These are phyloP conservation scores for Platichthys stellatus DNA, from an alignment of 2,113 vertebrate species.

Conservation along the genomic window DNA sequence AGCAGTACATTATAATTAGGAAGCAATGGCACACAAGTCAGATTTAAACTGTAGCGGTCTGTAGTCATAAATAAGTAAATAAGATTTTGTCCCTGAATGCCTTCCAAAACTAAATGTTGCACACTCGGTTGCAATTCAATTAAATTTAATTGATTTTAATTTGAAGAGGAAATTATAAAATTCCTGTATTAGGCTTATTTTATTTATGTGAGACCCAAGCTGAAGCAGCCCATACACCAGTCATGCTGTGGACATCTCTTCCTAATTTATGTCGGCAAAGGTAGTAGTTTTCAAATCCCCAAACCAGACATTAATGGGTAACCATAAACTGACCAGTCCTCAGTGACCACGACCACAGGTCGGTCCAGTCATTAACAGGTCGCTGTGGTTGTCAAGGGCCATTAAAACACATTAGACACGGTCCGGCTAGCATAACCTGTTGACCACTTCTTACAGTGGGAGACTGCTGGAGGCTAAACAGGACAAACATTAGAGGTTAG, in stretches of 20 bases:
- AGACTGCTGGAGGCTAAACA: slow-evolving; percentile 53
- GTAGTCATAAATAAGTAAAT: not conserved
- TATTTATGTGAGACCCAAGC: not conserved
- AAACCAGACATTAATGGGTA: slow-evolving; percentile 57
- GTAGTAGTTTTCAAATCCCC: slow-evolving; percentile 22
- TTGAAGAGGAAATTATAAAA: not conserved
- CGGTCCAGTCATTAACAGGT: slow-evolving; percentile 69
- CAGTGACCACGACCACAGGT: slow-evolving; percentile 56
- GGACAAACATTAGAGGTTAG: slow-evolving; percentile 63
- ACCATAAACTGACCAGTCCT: slow-evolving; percentile 66
- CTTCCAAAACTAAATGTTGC: not conserved
- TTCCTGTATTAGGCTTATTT: not conserved
- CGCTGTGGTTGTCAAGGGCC: slow-evolving; percentile 62
- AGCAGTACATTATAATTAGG: not conserved
- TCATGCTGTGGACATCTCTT: slow-evolving; percentile 6
- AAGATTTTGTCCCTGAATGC: not conserved
- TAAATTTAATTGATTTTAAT: slow-evolving; percentile 7
- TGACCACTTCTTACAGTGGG: slow-evolving; percentile 60
- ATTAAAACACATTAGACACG: slow-evolving; percentile 66
- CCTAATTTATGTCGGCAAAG: slow-evolving; percentile 34
- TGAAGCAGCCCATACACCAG: slow-evolving; percentile 7
- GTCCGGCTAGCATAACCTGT: slow-evolving; percentile 62
- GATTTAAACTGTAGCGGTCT: not conserved
- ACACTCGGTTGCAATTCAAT: not conserved
- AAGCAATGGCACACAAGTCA: not conserved